These are phyloP conservation scores for Ditula angustiorana DNA, from an alignment of 2,888 invertebrate genomes.

Conservation along the genomic window DNA sequence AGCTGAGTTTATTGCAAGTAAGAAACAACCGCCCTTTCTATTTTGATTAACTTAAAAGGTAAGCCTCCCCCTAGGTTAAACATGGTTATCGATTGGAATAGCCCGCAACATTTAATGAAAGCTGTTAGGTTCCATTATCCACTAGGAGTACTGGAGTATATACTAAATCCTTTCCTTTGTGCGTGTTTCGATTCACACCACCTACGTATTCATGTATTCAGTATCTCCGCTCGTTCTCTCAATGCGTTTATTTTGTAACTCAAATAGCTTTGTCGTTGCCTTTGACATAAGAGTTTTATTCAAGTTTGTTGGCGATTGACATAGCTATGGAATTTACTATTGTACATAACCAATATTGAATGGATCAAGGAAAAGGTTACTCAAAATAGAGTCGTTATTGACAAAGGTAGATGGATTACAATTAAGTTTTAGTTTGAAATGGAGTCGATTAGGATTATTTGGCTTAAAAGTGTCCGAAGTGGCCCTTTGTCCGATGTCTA, in stretches of 20 bases:
- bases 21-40: not conserved
- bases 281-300: conserved; percentile 1
- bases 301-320: not conserved
- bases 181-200: conserved; percentile 4
- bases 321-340: not conserved
- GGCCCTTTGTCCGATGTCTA: no score
- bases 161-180: conserved; percentile 1
- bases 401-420: no score
- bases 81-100: not conserved
- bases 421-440: no score
- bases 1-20: not conserved
- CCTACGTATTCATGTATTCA: conserved; percentile 14
- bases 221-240: not conserved
- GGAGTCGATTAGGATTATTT: no score
- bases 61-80: not conserved
- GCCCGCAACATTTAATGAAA: not conserved
- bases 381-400: no score
- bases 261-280: not conserved
- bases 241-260: conserved; percentile 14
- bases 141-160: not conserved
- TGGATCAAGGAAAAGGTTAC: no score
- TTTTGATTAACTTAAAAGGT: not conserved
- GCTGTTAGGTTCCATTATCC: conserved; percentile 6
- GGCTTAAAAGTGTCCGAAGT: no score
- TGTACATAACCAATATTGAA: no score